Conservation (phyloP, 1,140 invertebrate genomes). For the Pygmarrhopalites habei region DNA sequence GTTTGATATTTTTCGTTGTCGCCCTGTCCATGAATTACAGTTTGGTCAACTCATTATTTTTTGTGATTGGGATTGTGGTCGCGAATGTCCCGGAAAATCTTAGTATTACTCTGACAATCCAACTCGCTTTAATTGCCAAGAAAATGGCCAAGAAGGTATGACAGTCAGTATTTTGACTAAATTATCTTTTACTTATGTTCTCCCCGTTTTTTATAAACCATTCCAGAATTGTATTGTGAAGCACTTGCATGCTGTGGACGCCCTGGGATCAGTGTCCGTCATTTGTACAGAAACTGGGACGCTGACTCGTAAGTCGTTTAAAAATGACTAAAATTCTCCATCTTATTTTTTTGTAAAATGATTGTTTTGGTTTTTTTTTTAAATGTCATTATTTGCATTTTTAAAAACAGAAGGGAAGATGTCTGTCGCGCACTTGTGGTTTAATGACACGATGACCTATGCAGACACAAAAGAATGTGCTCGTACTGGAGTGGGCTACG, state of each 20-base stretch:
- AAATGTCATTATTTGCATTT: too few relatives aligned
- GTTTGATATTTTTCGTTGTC: conserved; percentile 54
- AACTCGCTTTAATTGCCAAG: conserved; percentile 64
- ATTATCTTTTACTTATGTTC: too few relatives aligned
- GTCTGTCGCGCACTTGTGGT: conserved; percentile 70
- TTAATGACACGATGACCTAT: conserved; percentile 52
- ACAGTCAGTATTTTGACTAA: too few relatives aligned
- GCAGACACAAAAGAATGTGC: conserved; percentile 49
- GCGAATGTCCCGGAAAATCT: conserved; percentile 35
- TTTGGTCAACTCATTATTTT: conserved; percentile 24
- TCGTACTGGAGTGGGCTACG: conserved; percentile 45
- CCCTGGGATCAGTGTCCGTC: conserved; percentile 66
- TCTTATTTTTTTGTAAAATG: too few relatives aligned
- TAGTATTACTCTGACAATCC: conserved; percentile 25
- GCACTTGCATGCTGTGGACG: conserved; percentile 69
- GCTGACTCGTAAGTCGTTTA: too few relatives aligned
- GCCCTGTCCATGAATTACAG: conserved; percentile 46
- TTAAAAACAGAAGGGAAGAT: too few relatives aligned
- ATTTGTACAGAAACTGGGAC: conserved; percentile 72
- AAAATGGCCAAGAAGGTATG: conserved; percentile 63
- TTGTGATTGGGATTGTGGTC: conserved; percentile 30
- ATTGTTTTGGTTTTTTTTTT: too few relatives aligned
- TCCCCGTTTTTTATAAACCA: too few relatives aligned
- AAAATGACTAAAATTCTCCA: too few relatives aligned
- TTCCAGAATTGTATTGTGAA: conserved; percentile 72